Base-by-base conservation (phyloP, 2,113 vertebrate genomes). In the Vombatus ursinus region DNA sequence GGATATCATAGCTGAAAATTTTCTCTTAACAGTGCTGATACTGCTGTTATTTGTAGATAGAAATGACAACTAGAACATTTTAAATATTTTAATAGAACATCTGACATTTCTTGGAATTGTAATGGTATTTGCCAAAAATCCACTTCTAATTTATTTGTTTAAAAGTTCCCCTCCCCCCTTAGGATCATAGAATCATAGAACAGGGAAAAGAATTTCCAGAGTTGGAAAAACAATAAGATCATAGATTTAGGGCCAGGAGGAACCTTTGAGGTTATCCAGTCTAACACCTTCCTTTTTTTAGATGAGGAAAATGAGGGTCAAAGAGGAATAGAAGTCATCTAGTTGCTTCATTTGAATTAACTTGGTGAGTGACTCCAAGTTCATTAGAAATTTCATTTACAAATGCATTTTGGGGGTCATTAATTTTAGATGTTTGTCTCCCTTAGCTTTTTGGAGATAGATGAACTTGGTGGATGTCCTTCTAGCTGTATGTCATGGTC, bases 401-500 rank as follows among this genome's bases (percentile, higher is more conserved):
- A 94, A 77, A 92, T 91, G 23, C 16, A 90, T 94, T 91, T 95
- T 2, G 53, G 44, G 31, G 51, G 25, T 31, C 22, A 14, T 52
- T 95, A 91, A 94, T 95, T 96, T 37, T 93, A 91, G 95, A 90
- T 93, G n/a, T 54, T 97, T 97, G 95, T 14, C 19, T 25, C 31
- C 89, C 90, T 94, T 22, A 49, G 5, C 1, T 91, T 93, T 93
- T 91, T 89, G 68, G 68, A 84, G 68, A 84, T 84, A n/a, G n/a
- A 84, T 84, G 14, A 84, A 22, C n/a, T 44, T 84, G n/a, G 68
- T 16, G 44, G 68, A 19, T 84, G 68, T 44, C 68, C 68, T 84
- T 84, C n/a, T 84, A 84, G 6, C 37, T 84, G 6, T 8, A 84
- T 84, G n/a, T 84, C 68, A 84, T 44, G n/a, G 37, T 84, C 8